Percentiles rank a stretch among this genome's conserved stretches.
phyloP scores from a whole-genome alignment of 2,888 invertebrate genomes.

The Heteropelma amictum region DNA sequence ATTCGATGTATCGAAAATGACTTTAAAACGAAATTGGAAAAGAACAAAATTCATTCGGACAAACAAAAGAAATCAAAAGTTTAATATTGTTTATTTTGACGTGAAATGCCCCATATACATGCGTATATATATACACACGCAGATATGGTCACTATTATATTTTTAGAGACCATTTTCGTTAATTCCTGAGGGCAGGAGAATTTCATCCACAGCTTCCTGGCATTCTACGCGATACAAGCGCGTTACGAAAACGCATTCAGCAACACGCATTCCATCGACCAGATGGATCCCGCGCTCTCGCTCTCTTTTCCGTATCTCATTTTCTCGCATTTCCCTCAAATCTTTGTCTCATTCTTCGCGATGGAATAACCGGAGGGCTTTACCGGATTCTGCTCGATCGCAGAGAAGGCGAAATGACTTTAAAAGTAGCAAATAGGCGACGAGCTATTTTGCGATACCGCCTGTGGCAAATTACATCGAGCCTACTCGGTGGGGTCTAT shows the following conservation, averaged over 20 bases:
- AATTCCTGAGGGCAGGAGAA: constrained; percentile 43
- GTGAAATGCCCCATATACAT: too few relatives aligned
- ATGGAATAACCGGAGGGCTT: constrained; percentile 62
- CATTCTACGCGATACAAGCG: constrained; percentile 60
- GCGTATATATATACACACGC: not conserved
- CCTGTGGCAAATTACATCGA: constrained; percentile 68
- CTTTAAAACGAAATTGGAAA: too few relatives aligned
- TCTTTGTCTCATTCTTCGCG: not conserved
- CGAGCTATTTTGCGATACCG: constrained; percentile 61
- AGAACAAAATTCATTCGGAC: too few relatives aligned
- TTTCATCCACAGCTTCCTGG: constrained; percentile 58
- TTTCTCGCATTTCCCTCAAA: constrained; percentile 10
- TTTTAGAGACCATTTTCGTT: constrained; percentile 32
- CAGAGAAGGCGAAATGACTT: constrained; percentile 71
- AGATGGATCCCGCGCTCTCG: not conserved
- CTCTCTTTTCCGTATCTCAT: not conserved
- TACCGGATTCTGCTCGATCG: constrained; percentile 61
- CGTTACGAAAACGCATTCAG: constrained; percentile 69
- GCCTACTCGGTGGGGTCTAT: constrained; percentile 65
- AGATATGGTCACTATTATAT: not conserved
- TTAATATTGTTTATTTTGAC: too few relatives aligned
- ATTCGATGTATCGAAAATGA: too few relatives aligned
- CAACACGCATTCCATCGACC: constrained; percentile 61
- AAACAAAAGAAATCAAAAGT: too few relatives aligned
- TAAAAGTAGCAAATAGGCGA: constrained; percentile 66